These are phyloP conservation scores for Tamandua tetradactyla DNA, from an alignment of 2,797 vertebrate genomes.

Conservation along the genomic window DNA sequence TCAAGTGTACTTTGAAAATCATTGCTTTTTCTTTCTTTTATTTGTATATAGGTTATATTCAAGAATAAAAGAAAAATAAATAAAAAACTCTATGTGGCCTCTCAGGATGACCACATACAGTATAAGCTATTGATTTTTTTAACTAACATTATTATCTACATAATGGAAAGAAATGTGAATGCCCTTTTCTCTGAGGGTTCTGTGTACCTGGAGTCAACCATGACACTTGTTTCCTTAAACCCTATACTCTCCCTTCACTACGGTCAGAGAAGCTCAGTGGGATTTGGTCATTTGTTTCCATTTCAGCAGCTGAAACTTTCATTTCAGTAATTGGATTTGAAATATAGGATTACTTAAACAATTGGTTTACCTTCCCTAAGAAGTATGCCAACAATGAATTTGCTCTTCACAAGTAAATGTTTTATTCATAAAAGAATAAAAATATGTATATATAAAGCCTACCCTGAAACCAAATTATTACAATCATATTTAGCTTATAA, in stretches of 20 bases:
- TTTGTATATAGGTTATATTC: no score
- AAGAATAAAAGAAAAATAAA: no score
- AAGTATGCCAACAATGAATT: not conserved
- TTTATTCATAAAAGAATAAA: not conserved
- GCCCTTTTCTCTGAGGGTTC: not conserved
- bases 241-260: not conserved
- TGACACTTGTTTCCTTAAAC: no score
- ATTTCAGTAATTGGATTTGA: constrained; percentile 1
- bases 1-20: no score
- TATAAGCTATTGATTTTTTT: not conserved
- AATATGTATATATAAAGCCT: not conserved
- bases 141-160: not conserved
- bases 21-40: no score
- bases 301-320: not conserved
- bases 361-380: not conserved
- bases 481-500: not conserved
- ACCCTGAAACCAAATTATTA: not conserved
- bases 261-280: not conserved
- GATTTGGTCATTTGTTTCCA: not conserved
- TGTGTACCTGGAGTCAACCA: not conserved
- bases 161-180: not conserved
- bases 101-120: not conserved
- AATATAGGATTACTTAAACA: not conserved
- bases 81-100: not conserved
- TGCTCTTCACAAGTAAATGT: constrained; percentile 21